Conservation (phyloP, 2,888 invertebrate genomes). For the Heliconius ismenius region DNA sequence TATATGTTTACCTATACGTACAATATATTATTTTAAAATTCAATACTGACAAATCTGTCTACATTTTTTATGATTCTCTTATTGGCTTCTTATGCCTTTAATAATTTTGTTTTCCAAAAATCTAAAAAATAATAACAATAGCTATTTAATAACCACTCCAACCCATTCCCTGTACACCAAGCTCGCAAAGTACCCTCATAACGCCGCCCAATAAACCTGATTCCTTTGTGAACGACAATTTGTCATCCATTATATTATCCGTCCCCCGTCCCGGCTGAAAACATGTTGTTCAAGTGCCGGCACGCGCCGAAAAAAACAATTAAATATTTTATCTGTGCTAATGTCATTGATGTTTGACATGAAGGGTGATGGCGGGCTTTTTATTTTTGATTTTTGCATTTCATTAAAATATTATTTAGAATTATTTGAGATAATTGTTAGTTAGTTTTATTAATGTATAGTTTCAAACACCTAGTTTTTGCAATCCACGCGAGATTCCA, state of each 20-base stretch:
- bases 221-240: constrained; percentile 77
- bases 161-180: constrained; percentile 49
- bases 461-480: no score
- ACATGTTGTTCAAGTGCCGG: constrained; percentile 68
- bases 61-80: no score
- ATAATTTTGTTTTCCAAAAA: no score
- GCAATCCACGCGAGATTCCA: no score
- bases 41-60: no score
- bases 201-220: constrained; percentile 77
- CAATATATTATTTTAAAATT: no score
- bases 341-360: constrained; percentile 44
- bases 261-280: constrained; percentile 48
- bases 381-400: background rate
- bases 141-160: constrained; percentile 46
- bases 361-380: constrained; percentile 29
- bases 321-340: constrained; percentile 64
- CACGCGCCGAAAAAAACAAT: constrained; percentile 74
- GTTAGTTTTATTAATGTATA: background rate
- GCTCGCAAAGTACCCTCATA: constrained; percentile 74
- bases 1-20: no score
- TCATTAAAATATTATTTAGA: background rate
- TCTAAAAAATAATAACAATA: background rate
- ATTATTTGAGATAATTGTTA: background rate
- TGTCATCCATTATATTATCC: constrained; percentile 71
- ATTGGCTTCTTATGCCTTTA: no score